phyloP scores from a whole-genome alignment of 2,797 vertebrate genomes.

The Lagorchestes hirsutus region DNA sequence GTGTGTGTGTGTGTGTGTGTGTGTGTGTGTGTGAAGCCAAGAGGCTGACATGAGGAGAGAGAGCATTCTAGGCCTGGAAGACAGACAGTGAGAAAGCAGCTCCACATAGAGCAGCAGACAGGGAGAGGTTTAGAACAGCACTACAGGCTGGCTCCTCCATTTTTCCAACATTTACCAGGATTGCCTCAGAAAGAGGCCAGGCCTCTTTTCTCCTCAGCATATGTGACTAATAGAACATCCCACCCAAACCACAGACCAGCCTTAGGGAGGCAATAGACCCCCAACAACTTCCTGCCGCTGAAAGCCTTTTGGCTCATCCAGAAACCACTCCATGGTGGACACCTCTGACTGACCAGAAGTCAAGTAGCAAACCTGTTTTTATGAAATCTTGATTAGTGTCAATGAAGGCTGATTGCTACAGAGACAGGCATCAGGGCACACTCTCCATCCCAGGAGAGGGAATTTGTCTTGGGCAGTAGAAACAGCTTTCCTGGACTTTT shows the following conservation, averaged over 20 bases:
- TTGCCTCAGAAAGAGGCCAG: not conserved
- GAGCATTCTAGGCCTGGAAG: not conserved
- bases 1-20: no score
- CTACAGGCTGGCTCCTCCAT: not conserved
- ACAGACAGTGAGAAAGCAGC: not conserved
- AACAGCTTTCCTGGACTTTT: not conserved
- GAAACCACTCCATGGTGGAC: not conserved
- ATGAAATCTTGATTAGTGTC: not conserved
- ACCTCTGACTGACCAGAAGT: not conserved
- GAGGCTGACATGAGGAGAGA: not conserved
- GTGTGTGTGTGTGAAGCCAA: not conserved
- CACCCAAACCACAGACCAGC: not conserved
- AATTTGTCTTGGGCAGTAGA: not conserved
- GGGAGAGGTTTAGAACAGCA: not conserved
- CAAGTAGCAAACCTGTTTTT: not conserved
- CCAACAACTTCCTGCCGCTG: not conserved
- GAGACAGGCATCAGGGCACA: not conserved
- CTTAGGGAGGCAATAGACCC: not conserved
- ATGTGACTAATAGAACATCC: not conserved
- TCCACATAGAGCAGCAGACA: not conserved
- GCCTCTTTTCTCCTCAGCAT: not conserved
- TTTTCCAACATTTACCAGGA: not conserved
- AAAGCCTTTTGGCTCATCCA: not conserved
- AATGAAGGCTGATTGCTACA: not conserved
- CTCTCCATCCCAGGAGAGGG: not conserved